Evolutionary conservation across 2,113 vertebrate genomes (phyloP).

Genomic region (Vireo altiloquus): DNA sequence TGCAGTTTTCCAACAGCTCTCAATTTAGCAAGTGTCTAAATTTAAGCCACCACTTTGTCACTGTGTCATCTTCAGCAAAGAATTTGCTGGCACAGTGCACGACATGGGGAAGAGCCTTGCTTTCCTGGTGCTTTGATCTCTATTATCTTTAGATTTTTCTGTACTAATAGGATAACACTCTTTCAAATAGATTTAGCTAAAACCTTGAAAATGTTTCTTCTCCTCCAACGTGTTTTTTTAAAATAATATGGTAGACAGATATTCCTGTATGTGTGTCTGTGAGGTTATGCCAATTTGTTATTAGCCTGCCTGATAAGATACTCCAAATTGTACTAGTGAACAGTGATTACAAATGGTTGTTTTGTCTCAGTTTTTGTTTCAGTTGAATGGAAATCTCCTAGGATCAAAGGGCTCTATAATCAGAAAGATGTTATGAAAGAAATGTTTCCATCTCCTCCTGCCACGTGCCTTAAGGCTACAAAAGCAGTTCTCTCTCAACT

Average conservation of each 20-base stretch:
- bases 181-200: not conserved
- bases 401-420: not conserved
- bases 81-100: not conserved
- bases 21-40: not conserved
- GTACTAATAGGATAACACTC: not conserved
- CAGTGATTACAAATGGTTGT: not conserved
- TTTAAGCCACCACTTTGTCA: not conserved
- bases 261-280: not conserved
- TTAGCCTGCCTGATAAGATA: not conserved
- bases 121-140: not conserved
- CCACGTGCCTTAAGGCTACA: not conserved
- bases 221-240: not conserved
- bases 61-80: not conserved
- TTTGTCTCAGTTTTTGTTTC: constrained; percentile 12
- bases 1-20: not conserved
- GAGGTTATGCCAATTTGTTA: not conserved
- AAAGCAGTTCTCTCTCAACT: not conserved
- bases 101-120: not conserved
- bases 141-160: not conserved
- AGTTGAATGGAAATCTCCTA: not conserved
- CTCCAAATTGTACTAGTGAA: not conserved
- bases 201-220: not conserved
- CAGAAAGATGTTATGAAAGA: not conserved
- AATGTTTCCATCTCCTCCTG: constrained; percentile 23
- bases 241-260: not conserved